phyloP scores from a whole-genome alignment of 2,888 invertebrate genomes.

The Caenorhabditis sp. region DNA sequence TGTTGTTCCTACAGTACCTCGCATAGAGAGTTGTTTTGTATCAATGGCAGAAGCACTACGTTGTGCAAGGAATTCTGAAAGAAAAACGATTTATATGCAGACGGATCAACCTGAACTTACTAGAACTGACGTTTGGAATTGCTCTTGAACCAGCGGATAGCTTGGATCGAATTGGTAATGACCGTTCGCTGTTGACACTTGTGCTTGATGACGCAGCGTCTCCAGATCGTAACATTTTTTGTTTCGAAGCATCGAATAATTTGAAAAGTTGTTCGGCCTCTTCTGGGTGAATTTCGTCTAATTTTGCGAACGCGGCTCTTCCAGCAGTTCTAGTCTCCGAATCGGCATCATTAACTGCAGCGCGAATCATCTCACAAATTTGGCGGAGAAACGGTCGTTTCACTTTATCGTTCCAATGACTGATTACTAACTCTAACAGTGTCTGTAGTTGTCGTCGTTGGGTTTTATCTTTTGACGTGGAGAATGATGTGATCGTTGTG shows the following conservation, averaged over 20 bases:
- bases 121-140: slow-evolving; percentile 15
- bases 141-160: slow-evolving; percentile 18
- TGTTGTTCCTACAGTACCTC: neutral
- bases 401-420: slow-evolving; percentile 15
- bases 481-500: slow-evolving; percentile 6
- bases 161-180: slow-evolving; percentile 18
- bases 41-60: slow-evolving; percentile 31
- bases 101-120: too few relatives aligned
- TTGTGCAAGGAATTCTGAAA: neutral
- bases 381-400: slow-evolving; percentile 21
- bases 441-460: slow-evolving; percentile 16
- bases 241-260: slow-evolving; percentile 28
- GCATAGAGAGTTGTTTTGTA: slow-evolving; percentile 12
- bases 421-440: slow-evolving; percentile 14
- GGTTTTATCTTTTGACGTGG: slow-evolving; percentile 9
- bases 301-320: slow-evolving; percentile 25
- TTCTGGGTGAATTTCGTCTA: slow-evolving; percentile 21
- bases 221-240: slow-evolving; percentile 33
- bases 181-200: slow-evolving; percentile 30
- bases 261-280: slow-evolving; percentile 27
- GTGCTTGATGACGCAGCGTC: slow-evolving; percentile 25
- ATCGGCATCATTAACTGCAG: slow-evolving; percentile 31
- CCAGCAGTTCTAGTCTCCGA: slow-evolving; percentile 33
- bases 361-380: slow-evolving; percentile 11
- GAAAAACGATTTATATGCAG: too few relatives aligned